Evolutionary conservation across 2,888 invertebrate genomes (phyloP).

Genomic region (Platycheirus rosarum): DNA sequence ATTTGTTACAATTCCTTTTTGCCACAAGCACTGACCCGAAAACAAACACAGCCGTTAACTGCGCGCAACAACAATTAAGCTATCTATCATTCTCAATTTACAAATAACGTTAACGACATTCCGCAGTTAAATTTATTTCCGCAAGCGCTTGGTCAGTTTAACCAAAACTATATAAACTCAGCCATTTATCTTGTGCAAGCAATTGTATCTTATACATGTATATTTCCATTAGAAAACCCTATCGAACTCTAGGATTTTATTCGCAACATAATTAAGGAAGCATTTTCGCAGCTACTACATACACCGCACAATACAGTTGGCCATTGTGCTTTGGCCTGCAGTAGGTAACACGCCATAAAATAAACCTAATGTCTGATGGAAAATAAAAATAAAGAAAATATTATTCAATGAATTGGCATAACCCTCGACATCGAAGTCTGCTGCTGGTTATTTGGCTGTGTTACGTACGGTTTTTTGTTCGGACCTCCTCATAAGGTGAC

Average conservation of each 20-base stretch:
- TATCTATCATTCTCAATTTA: conserved; percentile 50
- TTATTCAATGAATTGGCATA: conserved; percentile 68
- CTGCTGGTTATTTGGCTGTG: conserved; percentile 15
- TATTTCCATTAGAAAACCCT: conserved; percentile 22
- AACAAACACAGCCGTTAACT: conserved; percentile 1
- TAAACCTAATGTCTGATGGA: conserved; percentile 15
- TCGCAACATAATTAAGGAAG: conserved; percentile 51
- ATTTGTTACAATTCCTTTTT: conserved; percentile 19
- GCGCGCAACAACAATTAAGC: conserved; percentile 43
- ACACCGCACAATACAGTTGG: conserved; percentile 27
- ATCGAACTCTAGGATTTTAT: conserved; percentile 7
- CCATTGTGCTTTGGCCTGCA: conserved; percentile 33
- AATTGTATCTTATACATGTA: not conserved
- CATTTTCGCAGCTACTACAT: conserved; percentile 45
- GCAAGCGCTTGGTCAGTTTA: conserved; percentile 49
- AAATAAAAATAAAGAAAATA: conserved; percentile 26
- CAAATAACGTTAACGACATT: not conserved
- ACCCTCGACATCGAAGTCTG: conserved; percentile 62
- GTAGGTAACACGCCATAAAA: conserved; percentile 51
- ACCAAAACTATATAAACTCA: conserved; percentile 41
- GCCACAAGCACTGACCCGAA: conserved; percentile 21
- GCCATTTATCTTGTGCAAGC: conserved; percentile 53
- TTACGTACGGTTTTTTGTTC: conserved; percentile 10
- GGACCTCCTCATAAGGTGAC: conserved; percentile 49
- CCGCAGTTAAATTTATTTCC: conserved; percentile 49